Conservation (phyloP, 2,888 invertebrate genomes). For the Marronus borbonicus region DNA sequence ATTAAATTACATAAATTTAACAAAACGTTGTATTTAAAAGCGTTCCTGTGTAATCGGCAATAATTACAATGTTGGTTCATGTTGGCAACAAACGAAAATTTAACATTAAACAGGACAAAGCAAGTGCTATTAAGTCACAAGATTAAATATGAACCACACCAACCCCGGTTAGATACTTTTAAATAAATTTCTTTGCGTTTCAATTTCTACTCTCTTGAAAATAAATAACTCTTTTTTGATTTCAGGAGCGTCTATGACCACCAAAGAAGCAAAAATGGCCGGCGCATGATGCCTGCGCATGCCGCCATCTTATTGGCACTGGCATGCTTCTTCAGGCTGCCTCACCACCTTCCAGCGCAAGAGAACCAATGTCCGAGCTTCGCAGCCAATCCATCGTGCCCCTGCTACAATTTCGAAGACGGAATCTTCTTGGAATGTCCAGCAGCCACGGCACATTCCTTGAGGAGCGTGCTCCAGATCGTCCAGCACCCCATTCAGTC, state of each 20-base stretch:
- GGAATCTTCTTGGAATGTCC: conserved; percentile 93
- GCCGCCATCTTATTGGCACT: conserved; percentile 43
- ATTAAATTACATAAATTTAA: too few species aligned
- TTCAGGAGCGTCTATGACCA: conserved; percentile 39
- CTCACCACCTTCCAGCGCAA: conserved; percentile 21
- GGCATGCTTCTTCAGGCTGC: conserved; percentile 43
- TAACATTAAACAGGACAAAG: too few species aligned
- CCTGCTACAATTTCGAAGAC: conserved; percentile 94
- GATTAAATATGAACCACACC: too few species aligned
- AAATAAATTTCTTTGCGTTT: too few species aligned
- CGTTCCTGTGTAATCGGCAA: too few species aligned
- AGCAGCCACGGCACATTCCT: conserved; percentile 82
- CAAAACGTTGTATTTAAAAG: too few species aligned
- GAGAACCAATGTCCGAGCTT: conserved; percentile 79
- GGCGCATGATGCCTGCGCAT: conserved; percentile 39
- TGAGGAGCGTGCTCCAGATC: conserved; percentile 82
- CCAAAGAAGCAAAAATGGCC: conserved; percentile 23
- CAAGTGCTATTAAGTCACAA: too few species aligned
- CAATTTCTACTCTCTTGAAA: background rate
- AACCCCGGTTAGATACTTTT: too few species aligned
- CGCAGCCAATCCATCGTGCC: conserved; percentile 86
- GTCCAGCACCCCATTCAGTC: conserved; percentile 84
- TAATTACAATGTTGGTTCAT: too few species aligned
- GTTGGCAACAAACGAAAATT: too few species aligned
- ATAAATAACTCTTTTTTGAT: conserved; percentile 11